Evolutionary conservation across 2,888 invertebrate species (phyloP).

Genomic region (Drosophila atripex): DNA sequence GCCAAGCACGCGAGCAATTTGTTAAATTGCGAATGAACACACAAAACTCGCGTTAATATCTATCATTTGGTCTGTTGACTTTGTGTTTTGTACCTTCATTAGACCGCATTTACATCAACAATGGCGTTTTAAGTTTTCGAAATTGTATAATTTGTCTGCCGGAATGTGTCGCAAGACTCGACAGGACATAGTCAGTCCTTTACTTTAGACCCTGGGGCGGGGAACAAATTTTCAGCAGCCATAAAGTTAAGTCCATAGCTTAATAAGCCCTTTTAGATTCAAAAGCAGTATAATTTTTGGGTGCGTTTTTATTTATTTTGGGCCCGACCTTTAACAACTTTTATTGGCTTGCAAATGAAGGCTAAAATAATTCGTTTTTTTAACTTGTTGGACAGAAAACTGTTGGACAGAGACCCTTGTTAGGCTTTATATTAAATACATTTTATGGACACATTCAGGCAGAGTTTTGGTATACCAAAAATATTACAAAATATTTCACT

Average conservation of each 20-base stretch:
- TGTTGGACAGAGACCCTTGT: not conserved
- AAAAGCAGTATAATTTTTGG: conserved; percentile 9
- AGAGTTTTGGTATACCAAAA: not conserved
- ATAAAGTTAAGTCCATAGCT: conserved; percentile 43
- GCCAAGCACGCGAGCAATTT: conserved; percentile 54
- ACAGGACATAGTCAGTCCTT: not conserved
- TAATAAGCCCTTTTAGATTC: conserved; percentile 55
- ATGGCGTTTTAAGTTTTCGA: conserved; percentile 50
- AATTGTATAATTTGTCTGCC: conserved; percentile 47
- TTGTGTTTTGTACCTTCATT: conserved; percentile 54
- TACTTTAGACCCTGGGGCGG: not conserved
- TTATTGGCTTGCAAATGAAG: conserved; percentile 64
- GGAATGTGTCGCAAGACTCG: not conserved
- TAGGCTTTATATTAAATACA: not conserved
- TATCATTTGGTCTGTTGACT: conserved; percentile 25
- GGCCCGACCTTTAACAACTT: conserved; percentile 51
- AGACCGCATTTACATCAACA: conserved; percentile 46
- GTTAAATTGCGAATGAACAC: conserved; percentile 49
- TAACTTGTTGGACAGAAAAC: conserved; percentile 38
- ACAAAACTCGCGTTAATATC: conserved; percentile 45
- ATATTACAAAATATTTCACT: not conserved
- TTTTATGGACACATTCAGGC: not conserved
- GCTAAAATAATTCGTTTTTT: conserved; percentile 35
- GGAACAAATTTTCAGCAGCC: conserved; percentile 22
- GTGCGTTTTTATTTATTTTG: conserved; percentile 6